phyloP scores from a whole-genome alignment of 2,113 vertebrate species.

The Alexandromys fortis region DNA sequence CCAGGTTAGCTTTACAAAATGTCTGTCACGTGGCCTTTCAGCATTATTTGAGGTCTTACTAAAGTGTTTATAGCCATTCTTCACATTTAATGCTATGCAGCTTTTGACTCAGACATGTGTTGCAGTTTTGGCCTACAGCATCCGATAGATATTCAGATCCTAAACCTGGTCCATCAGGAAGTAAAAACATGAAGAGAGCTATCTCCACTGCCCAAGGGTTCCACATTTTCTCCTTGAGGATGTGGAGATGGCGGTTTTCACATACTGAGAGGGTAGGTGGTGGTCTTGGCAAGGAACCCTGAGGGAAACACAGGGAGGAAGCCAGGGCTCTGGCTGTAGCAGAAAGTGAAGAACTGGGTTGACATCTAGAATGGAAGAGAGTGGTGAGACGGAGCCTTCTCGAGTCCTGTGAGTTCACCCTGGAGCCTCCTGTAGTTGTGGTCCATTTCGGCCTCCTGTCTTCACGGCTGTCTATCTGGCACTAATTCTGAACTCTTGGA shows the following conservation, averaged over 20 bases:
- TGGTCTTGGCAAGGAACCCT: neutral
- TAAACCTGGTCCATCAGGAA: neutral
- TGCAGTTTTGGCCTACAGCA: neutral
- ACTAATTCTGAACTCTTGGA: neutral
- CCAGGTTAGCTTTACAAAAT: neutral
- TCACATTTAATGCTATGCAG: neutral
- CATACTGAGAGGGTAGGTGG: neutral
- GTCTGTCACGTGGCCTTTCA: neutral
- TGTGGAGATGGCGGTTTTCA: neutral
- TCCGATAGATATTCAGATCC: constrained; percentile 32
- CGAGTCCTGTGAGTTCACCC: neutral
- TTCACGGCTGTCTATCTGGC: neutral
- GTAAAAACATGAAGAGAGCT: neutral
- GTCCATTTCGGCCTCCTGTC: neutral
- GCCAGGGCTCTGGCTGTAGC: neutral
- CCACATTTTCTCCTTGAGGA: neutral
- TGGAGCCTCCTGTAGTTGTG: neutral
- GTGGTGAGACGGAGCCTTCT: neutral
- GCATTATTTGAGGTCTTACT: neutral
- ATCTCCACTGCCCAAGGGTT: neutral
- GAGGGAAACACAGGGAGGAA: neutral
- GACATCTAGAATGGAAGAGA: neutral
- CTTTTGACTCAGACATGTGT: neutral
- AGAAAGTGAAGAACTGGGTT: neutral
- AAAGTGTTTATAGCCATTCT: constrained; percentile 3